Percentiles rank a stretch among this genome's conserved stretches.
phyloP scores from a whole-genome alignment of 2,113 vertebrate species.

The Junco hyemalis region DNA sequence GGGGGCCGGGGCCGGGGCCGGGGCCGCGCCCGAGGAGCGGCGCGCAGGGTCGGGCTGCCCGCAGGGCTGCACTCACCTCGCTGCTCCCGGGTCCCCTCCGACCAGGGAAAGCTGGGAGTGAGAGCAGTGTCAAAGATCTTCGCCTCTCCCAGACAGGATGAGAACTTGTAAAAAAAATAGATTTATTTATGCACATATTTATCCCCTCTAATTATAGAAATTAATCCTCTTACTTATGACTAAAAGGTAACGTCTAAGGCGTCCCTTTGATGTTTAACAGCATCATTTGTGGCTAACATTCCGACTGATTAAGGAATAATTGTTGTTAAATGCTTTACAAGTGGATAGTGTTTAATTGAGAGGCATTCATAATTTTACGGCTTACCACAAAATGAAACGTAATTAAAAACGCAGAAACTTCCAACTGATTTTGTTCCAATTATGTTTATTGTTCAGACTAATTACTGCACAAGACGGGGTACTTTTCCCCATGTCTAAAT shows the following conservation, averaged over 20 bases:
- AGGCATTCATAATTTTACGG: slow-evolving; percentile 78
- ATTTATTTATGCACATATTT: slow-evolving; percentile 81
- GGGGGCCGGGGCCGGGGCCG: background rate
- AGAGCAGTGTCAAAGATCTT: background rate
- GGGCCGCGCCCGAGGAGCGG: background rate
- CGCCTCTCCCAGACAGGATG: slow-evolving; percentile 2
- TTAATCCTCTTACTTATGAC: slow-evolving; percentile 82
- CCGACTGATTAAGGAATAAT: slow-evolving; percentile 79
- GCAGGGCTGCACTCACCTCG: background rate
- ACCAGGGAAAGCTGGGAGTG: background rate
- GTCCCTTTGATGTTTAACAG: slow-evolving; percentile 79
- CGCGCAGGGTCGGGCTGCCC: background rate
- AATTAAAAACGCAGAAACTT: slow-evolving; percentile 78
- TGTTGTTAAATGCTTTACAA: slow-evolving; percentile 80
- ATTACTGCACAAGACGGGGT: slow-evolving; percentile 66
- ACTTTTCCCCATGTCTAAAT: slow-evolving; percentile 51
- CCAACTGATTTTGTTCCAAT: slow-evolving; percentile 76
- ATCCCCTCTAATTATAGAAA: slow-evolving; percentile 79
- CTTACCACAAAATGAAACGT: slow-evolving; percentile 75
- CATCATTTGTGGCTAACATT: slow-evolving; percentile 77
- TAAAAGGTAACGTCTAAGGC: slow-evolving; percentile 78
- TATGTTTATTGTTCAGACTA: slow-evolving; percentile 79
- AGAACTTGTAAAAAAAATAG: slow-evolving; percentile 50
- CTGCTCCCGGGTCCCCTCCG: background rate
- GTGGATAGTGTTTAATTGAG: slow-evolving; percentile 78